Conservation (phyloP, 2,888 invertebrate genomes). For the Odontocerum albicorne region DNA sequence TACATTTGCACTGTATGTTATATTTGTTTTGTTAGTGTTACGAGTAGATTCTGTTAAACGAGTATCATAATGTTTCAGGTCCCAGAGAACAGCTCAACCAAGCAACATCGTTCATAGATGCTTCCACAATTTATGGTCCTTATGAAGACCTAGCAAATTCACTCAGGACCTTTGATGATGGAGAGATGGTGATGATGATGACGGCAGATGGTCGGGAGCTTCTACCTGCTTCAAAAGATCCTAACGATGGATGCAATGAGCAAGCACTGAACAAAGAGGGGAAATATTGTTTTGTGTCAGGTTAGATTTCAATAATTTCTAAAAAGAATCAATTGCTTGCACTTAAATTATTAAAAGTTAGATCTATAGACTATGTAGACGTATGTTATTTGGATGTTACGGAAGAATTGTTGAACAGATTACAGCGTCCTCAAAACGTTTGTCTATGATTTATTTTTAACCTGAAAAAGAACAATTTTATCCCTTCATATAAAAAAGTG, state of each 20-base stretch:
- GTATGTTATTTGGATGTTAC: no score
- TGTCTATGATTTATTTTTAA: no score
- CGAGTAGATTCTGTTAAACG: not conserved
- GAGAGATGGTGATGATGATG: slow-evolving; percentile 65
- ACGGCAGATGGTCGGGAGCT: slow-evolving; percentile 67
- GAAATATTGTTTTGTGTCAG: slow-evolving; percentile 79
- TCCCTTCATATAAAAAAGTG: not conserved
- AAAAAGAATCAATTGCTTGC: no score
- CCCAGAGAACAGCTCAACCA: slow-evolving; percentile 85
- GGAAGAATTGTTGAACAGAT: no score
- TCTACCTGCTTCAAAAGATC: slow-evolving; percentile 69
- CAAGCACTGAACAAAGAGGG: slow-evolving; percentile 66
- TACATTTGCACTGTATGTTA: no score
- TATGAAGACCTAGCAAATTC: slow-evolving; percentile 50
- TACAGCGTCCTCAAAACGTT: no score
- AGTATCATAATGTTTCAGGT: slow-evolving; percentile 46
- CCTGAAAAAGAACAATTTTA: not conserved
- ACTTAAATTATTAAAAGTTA: no score
- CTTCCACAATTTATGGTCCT: slow-evolving; percentile 78
- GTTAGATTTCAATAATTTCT: slow-evolving; percentile 47
- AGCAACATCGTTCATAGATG: slow-evolving; percentile 83
- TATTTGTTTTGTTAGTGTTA: no score
- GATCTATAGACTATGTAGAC: no score
- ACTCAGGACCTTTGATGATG: slow-evolving; percentile 58
- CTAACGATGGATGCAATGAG: slow-evolving; percentile 77